A percentile compares a stretch with the other conserved stretches of the same genome.
Conservation (phyloP, 1,140 invertebrate genomes). For the Leptinotarsa defecta region DNA sequence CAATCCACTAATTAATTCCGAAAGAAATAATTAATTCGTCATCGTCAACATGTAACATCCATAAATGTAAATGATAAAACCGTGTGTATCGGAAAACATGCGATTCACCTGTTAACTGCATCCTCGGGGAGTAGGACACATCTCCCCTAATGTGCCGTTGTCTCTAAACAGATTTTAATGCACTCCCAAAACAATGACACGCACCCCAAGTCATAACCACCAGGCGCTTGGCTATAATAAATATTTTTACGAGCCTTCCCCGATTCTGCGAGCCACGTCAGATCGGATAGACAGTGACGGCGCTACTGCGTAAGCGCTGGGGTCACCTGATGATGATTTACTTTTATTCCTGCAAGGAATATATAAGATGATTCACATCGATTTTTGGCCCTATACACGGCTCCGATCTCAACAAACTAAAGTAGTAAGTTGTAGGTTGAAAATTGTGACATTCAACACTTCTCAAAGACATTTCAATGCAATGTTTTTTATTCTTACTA, state of each 20-base stretch:
- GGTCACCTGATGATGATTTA: background rate
- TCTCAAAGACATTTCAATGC: no score
- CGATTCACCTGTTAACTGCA: slow-evolving; percentile 53
- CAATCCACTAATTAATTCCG: background rate
- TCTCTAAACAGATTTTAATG: slow-evolving; percentile 56
- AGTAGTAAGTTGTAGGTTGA: no score
- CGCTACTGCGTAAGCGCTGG: background rate
- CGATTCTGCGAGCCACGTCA: background rate
- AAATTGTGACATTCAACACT: no score
- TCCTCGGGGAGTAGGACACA: slow-evolving; percentile 43
- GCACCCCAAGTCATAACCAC: slow-evolving; percentile 47
- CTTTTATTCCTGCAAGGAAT: no score
- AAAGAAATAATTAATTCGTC: slow-evolving; percentile 21
- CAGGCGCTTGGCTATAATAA: slow-evolving; percentile 47
- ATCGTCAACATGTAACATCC: slow-evolving; percentile 17
- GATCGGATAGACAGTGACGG: background rate
- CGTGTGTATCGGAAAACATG: slow-evolving; percentile 43
- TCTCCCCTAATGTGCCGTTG: slow-evolving; percentile 44
- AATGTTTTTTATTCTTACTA: no score
- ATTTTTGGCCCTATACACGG: no score
- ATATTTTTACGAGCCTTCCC: slow-evolving; percentile 44
- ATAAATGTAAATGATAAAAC: slow-evolving; percentile 27
- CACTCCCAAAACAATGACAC: slow-evolving; percentile 53
- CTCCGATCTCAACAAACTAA: no score
- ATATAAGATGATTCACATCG: no score